Evolutionary conservation across 2,888 invertebrate species (phyloP), one percentile per base, ranked within the genome.

Genomic region (Spicauda simplicius): DNA sequence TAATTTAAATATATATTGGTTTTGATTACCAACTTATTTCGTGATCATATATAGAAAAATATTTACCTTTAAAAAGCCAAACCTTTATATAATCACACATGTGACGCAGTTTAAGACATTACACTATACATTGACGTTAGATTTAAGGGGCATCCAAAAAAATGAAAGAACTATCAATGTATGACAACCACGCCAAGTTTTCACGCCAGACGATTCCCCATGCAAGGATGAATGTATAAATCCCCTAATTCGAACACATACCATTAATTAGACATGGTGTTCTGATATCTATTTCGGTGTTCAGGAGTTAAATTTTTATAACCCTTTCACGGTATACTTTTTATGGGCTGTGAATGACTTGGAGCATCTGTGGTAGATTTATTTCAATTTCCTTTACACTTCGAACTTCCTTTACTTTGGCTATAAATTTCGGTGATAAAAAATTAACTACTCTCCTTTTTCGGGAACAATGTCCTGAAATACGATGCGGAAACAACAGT

Each of bases 351-450:
- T 85, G 85, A 89, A 87, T 88, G 90, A 90, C 84, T 90, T 71
- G 80, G 70, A 85, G 86, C 90, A 90, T 91, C 90, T 90, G 91
- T 80, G 87, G 90, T 87, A 81, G 86, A 89, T 89, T 87, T 88
- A 86, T 87, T 89, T 87, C 86, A 81, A 89, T 91, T 89, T 88
- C 90, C 87, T 88, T 84, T 84, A 85, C 88, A 85, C 83, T 85
- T 83, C 79, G 75, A 79, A 85, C 90, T 89, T 91, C 90, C 91
- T 88, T 83, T 86, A 83, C 83, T 80, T 76, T 71, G 77, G 80
- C 80, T 76, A 83, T 88, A 86, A 89, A 88, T 84, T 81, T 78
- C 63, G 83, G 82, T 83, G 80, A 85, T 90, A 86, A 89, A 89
- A 90, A 87, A 87, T 81, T 85, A 81, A 87, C 81, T 76, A 76